phyloP scores from a whole-genome alignment of 2,888 invertebrate species.

The Epinotia nisella region DNA sequence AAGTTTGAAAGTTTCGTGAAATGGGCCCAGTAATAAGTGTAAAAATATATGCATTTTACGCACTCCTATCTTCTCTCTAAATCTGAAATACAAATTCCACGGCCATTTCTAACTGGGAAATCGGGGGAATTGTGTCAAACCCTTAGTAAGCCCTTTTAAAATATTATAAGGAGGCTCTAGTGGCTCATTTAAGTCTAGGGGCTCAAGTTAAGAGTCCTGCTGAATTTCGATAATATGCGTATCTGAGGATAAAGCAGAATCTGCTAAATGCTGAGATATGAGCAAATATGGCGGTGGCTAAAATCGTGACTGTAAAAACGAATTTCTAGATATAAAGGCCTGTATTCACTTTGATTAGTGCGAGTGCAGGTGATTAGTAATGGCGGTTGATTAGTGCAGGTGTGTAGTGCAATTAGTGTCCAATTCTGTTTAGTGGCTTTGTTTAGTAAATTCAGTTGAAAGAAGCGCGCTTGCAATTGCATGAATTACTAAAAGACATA shows the following conservation, averaged over 20 bases:
- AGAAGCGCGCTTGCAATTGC: too few species aligned
- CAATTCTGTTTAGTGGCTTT: too few species aligned
- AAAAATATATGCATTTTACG: not conserved
- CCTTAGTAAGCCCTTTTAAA: conserved; percentile 43
- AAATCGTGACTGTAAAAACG: not conserved
- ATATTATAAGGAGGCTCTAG: conserved; percentile 44
- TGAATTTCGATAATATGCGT: conserved; percentile 18
- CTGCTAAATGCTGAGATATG: conserved; percentile 27
- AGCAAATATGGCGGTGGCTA: not conserved
- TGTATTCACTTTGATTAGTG: too few species aligned
- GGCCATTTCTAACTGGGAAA: conserved; percentile 28
- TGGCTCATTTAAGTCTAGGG: conserved; percentile 34
- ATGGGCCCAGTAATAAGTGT: too few species aligned
- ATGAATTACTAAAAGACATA: too few species aligned
- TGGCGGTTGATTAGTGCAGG: too few species aligned
- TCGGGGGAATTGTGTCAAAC: conserved; percentile 38
- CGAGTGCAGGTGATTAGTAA: too few species aligned
- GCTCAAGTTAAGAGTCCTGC: conserved; percentile 18
- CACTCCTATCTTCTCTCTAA: not conserved
- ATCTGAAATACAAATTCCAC: conserved; percentile 11
- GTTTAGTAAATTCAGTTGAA: too few species aligned
- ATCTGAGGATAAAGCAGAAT: conserved; percentile 9
- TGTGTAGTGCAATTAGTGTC: too few species aligned
- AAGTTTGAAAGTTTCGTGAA: too few species aligned
- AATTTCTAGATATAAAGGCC: not conserved